phyloP scores from a whole-genome alignment of 2,797 vertebrate genomes.

The Ispidina picta region DNA sequence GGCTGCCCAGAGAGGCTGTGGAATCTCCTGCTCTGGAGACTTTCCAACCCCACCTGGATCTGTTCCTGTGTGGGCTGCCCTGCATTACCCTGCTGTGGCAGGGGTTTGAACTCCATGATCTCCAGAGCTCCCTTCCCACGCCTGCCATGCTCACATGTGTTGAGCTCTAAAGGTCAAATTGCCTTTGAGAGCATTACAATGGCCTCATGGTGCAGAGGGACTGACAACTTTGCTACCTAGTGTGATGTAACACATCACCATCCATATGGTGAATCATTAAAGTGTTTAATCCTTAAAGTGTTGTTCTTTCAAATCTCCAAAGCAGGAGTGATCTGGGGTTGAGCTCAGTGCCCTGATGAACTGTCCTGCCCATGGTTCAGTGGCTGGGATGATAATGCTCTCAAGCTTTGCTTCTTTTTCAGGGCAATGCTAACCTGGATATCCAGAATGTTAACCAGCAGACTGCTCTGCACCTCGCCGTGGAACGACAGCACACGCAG shows the following conservation, averaged over 20 bases:
- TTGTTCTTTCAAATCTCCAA: not conserved
- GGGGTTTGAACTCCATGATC: too few relatives aligned
- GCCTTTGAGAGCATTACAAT: not conserved
- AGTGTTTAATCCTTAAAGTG: not conserved
- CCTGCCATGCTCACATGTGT: not conserved
- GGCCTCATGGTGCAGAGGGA: not conserved
- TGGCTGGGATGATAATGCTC: not conserved
- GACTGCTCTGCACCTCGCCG: constrained; percentile 95
- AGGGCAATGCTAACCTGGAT: constrained; percentile 97
- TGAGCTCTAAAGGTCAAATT: constrained; percentile 7
- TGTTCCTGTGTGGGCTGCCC: too few relatives aligned
- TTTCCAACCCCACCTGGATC: too few relatives aligned
- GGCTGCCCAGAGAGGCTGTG: too few relatives aligned
- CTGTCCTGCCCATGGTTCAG: not conserved
- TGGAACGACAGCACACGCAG: constrained; percentile 97
- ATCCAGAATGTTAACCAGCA: constrained; percentile 99
- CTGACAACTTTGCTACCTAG: not conserved
- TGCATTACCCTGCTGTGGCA: too few relatives aligned
- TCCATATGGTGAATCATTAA: not conserved
- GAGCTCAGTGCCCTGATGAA: not conserved
- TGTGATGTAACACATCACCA: not conserved
- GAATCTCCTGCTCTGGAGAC: too few relatives aligned
- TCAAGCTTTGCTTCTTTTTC: constrained; percentile 31
- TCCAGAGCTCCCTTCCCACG: too few relatives aligned
- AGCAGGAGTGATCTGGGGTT: not conserved